Evolutionary conservation across 2,113 vertebrate genomes (phyloP).

Genomic region (Antechinus stuartii): DNA sequence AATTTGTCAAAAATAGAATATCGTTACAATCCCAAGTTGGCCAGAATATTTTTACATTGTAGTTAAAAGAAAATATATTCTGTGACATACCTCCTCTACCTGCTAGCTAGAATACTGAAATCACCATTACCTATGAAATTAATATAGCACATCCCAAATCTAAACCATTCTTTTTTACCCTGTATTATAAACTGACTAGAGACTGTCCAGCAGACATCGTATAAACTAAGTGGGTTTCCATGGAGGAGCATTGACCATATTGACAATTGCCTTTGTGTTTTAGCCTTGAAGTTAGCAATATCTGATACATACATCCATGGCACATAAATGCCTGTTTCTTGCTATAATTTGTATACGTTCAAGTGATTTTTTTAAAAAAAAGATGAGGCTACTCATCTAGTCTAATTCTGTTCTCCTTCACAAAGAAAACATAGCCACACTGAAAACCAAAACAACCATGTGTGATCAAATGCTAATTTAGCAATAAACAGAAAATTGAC

Average conservation of each 20-base stretch:
- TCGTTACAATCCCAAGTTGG: neutral
- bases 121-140: neutral
- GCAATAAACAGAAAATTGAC: slow-evolving; percentile 91
- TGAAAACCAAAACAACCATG: slow-evolving; percentile 80
- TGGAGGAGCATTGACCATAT: neutral
- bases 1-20: neutral
- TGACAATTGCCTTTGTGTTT: neutral
- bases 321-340: neutral
- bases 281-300: neutral
- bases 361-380: slow-evolving; percentile 67
- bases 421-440: slow-evolving; percentile 74
- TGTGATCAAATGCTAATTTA: slow-evolving; percentile 87
- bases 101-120: slow-evolving; percentile 26
- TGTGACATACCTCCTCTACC: neutral
- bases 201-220: neutral
- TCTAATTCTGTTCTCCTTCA: slow-evolving; percentile 66
- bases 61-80: neutral
- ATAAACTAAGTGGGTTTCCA: slow-evolving; percentile 1
- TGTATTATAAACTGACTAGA: neutral
- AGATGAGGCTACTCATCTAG: slow-evolving; percentile 67
- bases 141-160: neutral
- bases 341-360: neutral
- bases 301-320: neutral
- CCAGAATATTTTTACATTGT: neutral
- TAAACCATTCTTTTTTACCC: neutral